Base-by-base conservation (phyloP, 2,113 vertebrate species). In the Sitta europaea region DNA sequence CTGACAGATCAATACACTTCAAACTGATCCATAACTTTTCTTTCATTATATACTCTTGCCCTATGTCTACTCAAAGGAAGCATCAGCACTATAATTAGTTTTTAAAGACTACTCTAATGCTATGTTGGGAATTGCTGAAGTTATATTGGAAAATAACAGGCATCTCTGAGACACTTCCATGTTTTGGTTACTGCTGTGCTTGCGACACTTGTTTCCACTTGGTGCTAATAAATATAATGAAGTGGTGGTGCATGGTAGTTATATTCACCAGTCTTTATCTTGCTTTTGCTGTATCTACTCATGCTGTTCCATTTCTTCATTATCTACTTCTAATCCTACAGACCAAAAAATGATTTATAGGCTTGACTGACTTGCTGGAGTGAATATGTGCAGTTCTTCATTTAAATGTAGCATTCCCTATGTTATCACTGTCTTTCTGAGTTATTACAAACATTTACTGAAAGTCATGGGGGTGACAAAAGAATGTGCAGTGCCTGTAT, bases 361-460 rank as follows among this genome's bases (percentile, higher is more conserved):
- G 50, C 63, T 78, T 88, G 29, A 57, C 82, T 90, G 67, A 43
- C 71, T 43, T 66, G 45, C 71, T 74, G 47, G 33, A 92, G 79
- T 70, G 58, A 50, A 7, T 59, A 28, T 48, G 19, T 76, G 82
- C 70, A 54, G 25, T 66, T 90, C 28, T 81, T 78, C 62, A 70
- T 92, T 86, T 75, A 73, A 70, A 86, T 31, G 47, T 33, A 83
- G 75, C 11, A 0, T 80, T 96, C 43, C 17, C 43, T 23, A 8
- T 90, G 89, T 93, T 92, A 66, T 80, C 71, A 35, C 51, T 71
- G 88, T 77, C 82, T 80, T 86, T 80, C 67, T 93, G 85, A 97
- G 45, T 66, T 90, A 90, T 50, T 88, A 38, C 62, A 93, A 90
- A 79, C 55, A 70, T 83, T 93, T 93, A 66, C 71, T 43, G 75